A percentile compares a stretch with the other conserved stretches of the same genome.
Evolutionary conservation across 2,113 vertebrate species (phyloP).

Genomic region (Hippocampus comes): DNA sequence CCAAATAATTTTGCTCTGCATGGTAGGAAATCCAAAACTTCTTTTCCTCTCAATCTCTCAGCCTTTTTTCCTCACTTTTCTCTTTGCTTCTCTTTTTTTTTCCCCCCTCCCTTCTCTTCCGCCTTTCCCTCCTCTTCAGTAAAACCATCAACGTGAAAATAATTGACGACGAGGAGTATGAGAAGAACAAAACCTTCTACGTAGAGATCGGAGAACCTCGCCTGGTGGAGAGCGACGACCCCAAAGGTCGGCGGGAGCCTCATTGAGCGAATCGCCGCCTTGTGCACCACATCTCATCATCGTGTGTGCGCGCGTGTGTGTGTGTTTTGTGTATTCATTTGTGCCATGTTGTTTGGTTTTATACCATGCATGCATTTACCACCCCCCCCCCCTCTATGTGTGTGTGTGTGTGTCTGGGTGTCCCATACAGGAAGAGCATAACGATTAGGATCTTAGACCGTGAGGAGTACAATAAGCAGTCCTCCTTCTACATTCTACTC

Average conservation of each 20-base stretch:
- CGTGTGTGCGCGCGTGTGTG: slow-evolving; percentile 20
- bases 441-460: slow-evolving; percentile 95
- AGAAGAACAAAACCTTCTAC: slow-evolving; percentile 99
- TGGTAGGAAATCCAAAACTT: slow-evolving; percentile 5
- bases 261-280: not conserved
- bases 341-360: slow-evolving; percentile 63
- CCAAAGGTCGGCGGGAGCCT: slow-evolving; percentile 88
- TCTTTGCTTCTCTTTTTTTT: slow-evolving; percentile 30
- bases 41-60: slow-evolving; percentile 38
- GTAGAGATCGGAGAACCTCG: slow-evolving; percentile 94
- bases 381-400: slow-evolving; percentile 75
- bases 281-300: slow-evolving; percentile 43
- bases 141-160: slow-evolving; percentile 98
- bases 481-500: slow-evolving; percentile 96
- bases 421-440: slow-evolving; percentile 98
- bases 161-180: slow-evolving; percentile 99
- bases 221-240: slow-evolving; percentile 94
- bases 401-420: slow-evolving; percentile 70
- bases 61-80: slow-evolving; percentile 55
- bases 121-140: slow-evolving; percentile 72
- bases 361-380: slow-evolving; percentile 70
- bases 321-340: slow-evolving; percentile 26
- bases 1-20: not conserved
- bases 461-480: slow-evolving; percentile 99
- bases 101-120: not conserved